Percentiles rank a stretch among this genome's conserved stretches.
These are phyloP conservation scores for Neoitamus cyanurus DNA, from an alignment of 2,888 invertebrate species.

Conservation along the genomic window DNA sequence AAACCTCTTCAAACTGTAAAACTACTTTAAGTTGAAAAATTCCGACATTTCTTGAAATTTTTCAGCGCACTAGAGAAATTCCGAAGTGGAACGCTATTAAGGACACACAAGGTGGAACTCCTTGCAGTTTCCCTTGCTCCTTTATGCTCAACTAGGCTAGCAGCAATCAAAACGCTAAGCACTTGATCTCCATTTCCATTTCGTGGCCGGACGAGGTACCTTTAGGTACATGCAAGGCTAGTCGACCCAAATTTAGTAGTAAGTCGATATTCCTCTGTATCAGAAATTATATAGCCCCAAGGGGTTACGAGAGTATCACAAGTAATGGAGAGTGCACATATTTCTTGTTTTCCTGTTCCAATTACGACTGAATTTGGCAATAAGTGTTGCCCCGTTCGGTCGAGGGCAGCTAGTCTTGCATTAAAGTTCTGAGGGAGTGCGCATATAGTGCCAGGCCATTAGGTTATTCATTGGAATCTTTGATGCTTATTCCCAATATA, in stretches of 20 bases:
- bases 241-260: neutral
- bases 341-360: neutral
- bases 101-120: neutral
- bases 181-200: slow-evolving; percentile 28
- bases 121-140: slow-evolving; percentile 13
- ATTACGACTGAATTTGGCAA: slow-evolving; percentile 5
- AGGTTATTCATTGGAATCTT: neutral
- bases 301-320: neutral
- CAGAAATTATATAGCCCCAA: slow-evolving; percentile 16
- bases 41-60: neutral
- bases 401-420: neutral
- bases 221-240: neutral
- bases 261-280: slow-evolving; percentile 2
- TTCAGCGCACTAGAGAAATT: neutral
- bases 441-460: neutral
- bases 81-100: neutral
- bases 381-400: neutral
- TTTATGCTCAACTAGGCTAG: slow-evolving; percentile 11
- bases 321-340: neutral
- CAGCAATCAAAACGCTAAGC: slow-evolving; percentile 29
- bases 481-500: slow-evolving; percentile 5
- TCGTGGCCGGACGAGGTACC: neutral
- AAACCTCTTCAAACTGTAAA: neutral
- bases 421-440: neutral
- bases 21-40: neutral